Evolutionary conservation across 2,113 vertebrate genomes (phyloP).

Genomic region (Uropsilus gracilis): DNA sequence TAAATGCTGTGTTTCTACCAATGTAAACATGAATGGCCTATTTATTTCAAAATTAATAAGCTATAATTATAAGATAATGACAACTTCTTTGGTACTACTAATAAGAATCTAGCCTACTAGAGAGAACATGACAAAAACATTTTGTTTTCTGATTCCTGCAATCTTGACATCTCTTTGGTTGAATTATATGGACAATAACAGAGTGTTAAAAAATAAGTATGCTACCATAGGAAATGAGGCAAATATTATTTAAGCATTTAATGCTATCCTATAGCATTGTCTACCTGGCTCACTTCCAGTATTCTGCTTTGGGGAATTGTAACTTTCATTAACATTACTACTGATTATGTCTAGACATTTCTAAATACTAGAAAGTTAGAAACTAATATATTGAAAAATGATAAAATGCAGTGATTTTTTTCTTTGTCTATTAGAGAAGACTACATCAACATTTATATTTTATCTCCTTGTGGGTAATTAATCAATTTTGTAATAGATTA

Average conservation of each 20-base stretch:
- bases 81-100: background rate
- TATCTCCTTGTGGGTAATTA: background rate
- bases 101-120: background rate
- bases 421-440: background rate
- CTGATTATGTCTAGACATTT: background rate
- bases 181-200: background rate
- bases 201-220: background rate
- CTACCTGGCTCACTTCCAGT: background rate
- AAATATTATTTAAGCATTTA: background rate
- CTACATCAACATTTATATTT: background rate
- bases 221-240: background rate
- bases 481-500: background rate
- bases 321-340: background rate
- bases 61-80: background rate
- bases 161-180: background rate
- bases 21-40: background rate
- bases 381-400: background rate
- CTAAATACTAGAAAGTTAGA: background rate
- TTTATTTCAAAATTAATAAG: slow-evolving; percentile 3
- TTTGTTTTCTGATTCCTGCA: background rate
- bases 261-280: background rate
- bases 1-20: background rate
- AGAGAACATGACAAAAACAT: background rate
- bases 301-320: background rate
- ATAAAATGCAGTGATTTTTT: background rate